Evolutionary conservation across 2,113 vertebrate genomes (phyloP).

Genomic region (Cyanoramphus novaezelandiae): DNA sequence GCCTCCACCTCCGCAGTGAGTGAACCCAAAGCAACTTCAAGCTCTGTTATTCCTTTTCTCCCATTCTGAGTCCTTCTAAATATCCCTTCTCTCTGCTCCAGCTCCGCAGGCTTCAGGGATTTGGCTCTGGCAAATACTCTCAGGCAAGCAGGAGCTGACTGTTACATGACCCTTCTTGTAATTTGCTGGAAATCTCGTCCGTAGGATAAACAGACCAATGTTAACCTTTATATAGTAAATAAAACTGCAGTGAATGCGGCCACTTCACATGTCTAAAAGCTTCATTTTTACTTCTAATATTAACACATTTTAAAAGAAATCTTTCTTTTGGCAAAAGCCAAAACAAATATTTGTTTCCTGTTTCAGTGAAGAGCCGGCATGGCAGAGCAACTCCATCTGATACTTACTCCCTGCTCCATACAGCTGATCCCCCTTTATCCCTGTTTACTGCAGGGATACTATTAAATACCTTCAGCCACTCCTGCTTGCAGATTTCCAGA

Average conservation of each 20-base stretch:
- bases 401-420: not conserved
- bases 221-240: constrained; percentile 66
- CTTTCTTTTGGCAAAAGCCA: constrained; percentile 45
- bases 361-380: constrained; percentile 26
- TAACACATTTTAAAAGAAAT: constrained; percentile 65
- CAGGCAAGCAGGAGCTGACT: constrained; percentile 63
- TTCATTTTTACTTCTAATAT: constrained; percentile 65
- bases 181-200: constrained; percentile 65
- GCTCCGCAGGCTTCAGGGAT: constrained; percentile 37
- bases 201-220: constrained; percentile 63
- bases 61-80: not conserved
- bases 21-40: not conserved
- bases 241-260: constrained; percentile 51
- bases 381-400: constrained; percentile 23
- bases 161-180: constrained; percentile 68
- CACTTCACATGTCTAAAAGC: constrained; percentile 57
- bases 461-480: constrained; percentile 19
- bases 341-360: constrained; percentile 51
- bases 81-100: constrained; percentile 24
- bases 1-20: not conserved
- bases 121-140: constrained; percentile 52
- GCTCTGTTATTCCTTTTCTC: not conserved
- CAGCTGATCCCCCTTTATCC: constrained; percentile 57
- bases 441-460: constrained; percentile 38
- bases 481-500: constrained; percentile 19